Conservation (phyloP, 2,113 vertebrate genomes). For the Colossoma macropomum region DNA sequence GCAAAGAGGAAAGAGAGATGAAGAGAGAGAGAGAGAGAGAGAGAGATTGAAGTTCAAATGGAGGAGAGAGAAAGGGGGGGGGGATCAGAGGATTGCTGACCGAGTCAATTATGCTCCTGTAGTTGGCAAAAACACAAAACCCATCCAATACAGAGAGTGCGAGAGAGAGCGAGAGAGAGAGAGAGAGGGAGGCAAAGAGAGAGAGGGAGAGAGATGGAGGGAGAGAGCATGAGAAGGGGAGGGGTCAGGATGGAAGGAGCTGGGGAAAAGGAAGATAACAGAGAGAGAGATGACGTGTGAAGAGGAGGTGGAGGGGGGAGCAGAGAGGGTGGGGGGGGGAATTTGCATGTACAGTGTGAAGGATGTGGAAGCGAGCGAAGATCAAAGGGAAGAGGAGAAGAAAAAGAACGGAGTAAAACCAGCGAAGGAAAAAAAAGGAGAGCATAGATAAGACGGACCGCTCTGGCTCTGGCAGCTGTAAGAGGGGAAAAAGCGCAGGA, state of each 20-base stretch:
- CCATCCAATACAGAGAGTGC: slow-evolving; percentile 53
- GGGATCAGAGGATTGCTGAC: slow-evolving; percentile 71
- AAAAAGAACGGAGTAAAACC: neutral
- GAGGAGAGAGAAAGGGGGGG: slow-evolving; percentile 41
- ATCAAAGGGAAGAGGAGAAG: slow-evolving; percentile 15
- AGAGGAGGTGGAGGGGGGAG: neutral
- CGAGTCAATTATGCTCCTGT: slow-evolving; percentile 66
- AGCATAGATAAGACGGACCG: neutral
- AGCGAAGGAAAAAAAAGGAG: neutral
- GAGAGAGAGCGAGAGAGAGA: no score
- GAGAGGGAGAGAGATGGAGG: neutral
- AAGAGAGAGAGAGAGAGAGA: slow-evolving; percentile 47
- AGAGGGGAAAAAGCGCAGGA: no score
- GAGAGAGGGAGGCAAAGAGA: no score
- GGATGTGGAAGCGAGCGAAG: slow-evolving; percentile 15
- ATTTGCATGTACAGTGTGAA: slow-evolving; percentile 31
- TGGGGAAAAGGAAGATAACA: neutral
- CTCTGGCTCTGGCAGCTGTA: neutral
- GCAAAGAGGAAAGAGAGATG: slow-evolving; percentile 27
- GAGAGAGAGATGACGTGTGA: slow-evolving; percentile 32
- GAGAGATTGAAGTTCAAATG: slow-evolving; percentile 31
- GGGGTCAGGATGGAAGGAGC: neutral
- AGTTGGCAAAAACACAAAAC: slow-evolving; percentile 68
- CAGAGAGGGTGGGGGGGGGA: neutral
- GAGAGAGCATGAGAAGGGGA: slow-evolving; percentile 29